Conservation (phyloP, 2,888 invertebrate genomes). For the Taenaris catops region DNA sequence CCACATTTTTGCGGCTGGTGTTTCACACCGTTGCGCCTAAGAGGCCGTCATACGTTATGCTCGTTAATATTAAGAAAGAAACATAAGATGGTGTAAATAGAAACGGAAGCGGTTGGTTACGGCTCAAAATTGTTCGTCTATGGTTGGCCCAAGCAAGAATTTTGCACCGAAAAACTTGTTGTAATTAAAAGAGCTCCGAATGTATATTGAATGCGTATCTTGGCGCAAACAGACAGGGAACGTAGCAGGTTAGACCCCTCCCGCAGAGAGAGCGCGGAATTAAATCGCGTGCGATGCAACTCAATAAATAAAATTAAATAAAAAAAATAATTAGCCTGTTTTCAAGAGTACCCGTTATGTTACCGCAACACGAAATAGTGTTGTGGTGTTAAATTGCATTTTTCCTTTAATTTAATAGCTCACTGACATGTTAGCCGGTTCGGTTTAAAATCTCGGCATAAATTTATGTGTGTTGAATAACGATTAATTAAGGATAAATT, state of each 20-base stretch:
- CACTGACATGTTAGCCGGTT: constrained; percentile 38
- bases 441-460: constrained; percentile 9
- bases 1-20: no score
- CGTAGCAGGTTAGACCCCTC: constrained; percentile 53
- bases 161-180: constrained; percentile 30
- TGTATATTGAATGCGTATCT: constrained; percentile 39
- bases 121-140: no score
- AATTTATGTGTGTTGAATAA: constrained; percentile 5
- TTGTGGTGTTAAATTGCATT: constrained; percentile 53
- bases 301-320: constrained; percentile 60
- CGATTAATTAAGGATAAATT: constrained; percentile 13
- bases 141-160: no score
- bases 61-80: no score
- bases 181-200: constrained; percentile 45
- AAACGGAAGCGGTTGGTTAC: no score
- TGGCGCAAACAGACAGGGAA: constrained; percentile 21
- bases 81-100: no score
- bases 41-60: no score
- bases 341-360: constrained; percentile 44
- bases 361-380: constrained; percentile 50
- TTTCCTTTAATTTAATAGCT: constrained; percentile 45
- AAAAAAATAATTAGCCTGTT: constrained; percentile 72
- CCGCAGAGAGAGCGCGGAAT: constrained; percentile 39
- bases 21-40: no score
- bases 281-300: constrained; percentile 41